Evolutionary conservation across 2,797 vertebrate species (phyloP).

Genomic region (Muscicapa comitata): DNA sequence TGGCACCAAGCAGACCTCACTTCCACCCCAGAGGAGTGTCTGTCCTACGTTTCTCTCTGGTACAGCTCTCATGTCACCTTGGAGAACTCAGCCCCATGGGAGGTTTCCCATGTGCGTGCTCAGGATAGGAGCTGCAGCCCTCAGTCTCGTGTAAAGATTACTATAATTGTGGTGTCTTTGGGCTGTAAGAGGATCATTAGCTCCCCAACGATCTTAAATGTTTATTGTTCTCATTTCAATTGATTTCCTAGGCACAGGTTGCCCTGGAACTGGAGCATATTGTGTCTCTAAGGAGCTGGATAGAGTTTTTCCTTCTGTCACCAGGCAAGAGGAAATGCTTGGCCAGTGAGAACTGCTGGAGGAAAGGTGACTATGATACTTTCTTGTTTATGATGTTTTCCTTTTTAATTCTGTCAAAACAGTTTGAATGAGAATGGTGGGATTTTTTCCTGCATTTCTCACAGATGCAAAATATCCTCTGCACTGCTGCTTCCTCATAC

Average conservation of each 20-base stretch:
- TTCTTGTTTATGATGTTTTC: not conserved
- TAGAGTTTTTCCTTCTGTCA: not conserved
- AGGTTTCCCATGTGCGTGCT: not conserved
- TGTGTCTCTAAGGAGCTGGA: not conserved
- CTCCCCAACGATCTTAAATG: not conserved
- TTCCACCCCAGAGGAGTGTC: not conserved
- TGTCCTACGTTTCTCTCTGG: not conserved
- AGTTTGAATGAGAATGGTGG: not conserved
- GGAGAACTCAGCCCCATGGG: fast-evolving
- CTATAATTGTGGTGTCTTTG: not conserved
- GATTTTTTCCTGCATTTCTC: not conserved
- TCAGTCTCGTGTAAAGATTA: not conserved
- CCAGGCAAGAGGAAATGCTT: not conserved
- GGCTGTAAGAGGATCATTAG: not conserved
- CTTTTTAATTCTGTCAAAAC: not conserved
- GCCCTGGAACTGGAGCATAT: not conserved
- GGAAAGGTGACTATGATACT: not conserved
- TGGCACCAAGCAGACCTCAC: not conserved
- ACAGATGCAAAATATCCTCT: not conserved
- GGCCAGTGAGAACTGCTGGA: not conserved
- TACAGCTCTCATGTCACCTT: not conserved
- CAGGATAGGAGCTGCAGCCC: not conserved
- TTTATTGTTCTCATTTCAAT: not conserved
- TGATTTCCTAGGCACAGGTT: not conserved
- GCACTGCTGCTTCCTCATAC: not conserved